Evolutionary conservation across 2,888 invertebrate genomes (phyloP).

Genomic region (Thymelicus acteon): DNA sequence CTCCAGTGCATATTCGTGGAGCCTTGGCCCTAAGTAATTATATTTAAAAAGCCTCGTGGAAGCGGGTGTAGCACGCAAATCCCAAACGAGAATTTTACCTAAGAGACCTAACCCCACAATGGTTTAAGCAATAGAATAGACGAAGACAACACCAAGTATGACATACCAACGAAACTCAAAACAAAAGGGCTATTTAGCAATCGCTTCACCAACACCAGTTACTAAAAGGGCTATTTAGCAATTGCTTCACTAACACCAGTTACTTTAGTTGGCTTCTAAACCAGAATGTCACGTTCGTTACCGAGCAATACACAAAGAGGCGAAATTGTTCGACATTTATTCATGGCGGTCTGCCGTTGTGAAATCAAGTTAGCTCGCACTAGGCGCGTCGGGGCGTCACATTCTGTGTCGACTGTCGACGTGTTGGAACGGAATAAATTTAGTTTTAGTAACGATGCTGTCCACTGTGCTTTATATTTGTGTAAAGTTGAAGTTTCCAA

Average conservation of each 20-base stretch:
- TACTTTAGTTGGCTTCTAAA: background rate
- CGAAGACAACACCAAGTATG: no score
- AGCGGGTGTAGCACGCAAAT: no score
- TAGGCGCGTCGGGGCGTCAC: constrained; percentile 15
- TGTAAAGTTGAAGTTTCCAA: background rate
- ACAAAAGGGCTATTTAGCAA: no score
- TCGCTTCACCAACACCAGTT: background rate
- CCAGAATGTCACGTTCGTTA: constrained; percentile 5
- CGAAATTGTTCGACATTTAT: constrained; percentile 13
- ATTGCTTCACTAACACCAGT: background rate
- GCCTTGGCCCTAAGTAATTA: no score
- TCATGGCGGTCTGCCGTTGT: constrained; percentile 17
- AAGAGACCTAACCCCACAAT: no score
- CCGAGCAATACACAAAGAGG: constrained; percentile 4
- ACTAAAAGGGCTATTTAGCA: no score
- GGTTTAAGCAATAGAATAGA: no score
- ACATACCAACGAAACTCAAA: no score
- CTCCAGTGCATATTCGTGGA: no score
- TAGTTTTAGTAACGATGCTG: constrained; percentile 17
- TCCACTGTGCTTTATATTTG: constrained; percentile 7
- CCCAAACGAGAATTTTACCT: no score
- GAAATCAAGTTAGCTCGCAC: constrained; percentile 17
- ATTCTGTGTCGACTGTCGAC: constrained; percentile 19
- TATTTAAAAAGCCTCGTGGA: no score
- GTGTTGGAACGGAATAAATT: constrained; percentile 12